Evolutionary conservation across 2,888 invertebrate species (phyloP).

Genomic region (Scrobipalpa atriplicella): DNA sequence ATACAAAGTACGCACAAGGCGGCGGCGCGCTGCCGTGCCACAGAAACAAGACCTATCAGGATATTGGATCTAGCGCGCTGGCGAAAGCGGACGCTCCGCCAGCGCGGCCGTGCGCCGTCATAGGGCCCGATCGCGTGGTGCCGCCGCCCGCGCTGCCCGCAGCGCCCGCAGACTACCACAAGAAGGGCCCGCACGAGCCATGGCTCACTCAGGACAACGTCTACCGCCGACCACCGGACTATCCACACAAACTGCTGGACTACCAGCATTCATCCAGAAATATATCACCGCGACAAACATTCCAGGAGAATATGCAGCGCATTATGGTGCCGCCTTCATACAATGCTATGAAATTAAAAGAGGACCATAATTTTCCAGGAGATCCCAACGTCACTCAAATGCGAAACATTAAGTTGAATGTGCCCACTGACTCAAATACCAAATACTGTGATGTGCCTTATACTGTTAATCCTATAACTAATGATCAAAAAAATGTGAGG

Average conservation of each 20-base stretch:
- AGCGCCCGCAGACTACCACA: conserved; percentile 58
- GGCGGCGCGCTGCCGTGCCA: conserved; percentile 57
- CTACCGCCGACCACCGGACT: conserved; percentile 67
- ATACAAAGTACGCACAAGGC: conserved; percentile 63
- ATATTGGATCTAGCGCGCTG: conserved; percentile 66
- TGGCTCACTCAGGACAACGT: conserved; percentile 61
- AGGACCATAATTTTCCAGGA: conserved; percentile 55
- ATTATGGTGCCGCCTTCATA: conserved; percentile 74
- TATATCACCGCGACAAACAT: conserved; percentile 81
- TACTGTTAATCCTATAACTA: conserved; percentile 61
- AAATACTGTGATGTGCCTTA: conserved; percentile 81
- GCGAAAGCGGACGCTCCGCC: conserved; percentile 67
- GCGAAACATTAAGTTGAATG: conserved; percentile 64
- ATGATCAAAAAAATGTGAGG: conserved; percentile 68
- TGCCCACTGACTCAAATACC: conserved; percentile 53
- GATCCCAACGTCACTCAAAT: conserved; percentile 51
- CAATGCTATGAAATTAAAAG: conserved; percentile 60
- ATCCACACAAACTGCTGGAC: conserved; percentile 61
- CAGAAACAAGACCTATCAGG: conserved; percentile 68
- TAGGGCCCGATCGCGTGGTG: conserved; percentile 74
- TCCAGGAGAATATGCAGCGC: conserved; percentile 80
- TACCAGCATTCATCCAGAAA: conserved; percentile 69
- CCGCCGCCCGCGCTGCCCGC: conserved; percentile 62
- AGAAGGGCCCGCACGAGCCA: conserved; percentile 60
- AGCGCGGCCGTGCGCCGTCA: conserved; percentile 77